Conservation (phyloP, 2,797 vertebrate species). For the Tachyglossus aculeatus region DNA sequence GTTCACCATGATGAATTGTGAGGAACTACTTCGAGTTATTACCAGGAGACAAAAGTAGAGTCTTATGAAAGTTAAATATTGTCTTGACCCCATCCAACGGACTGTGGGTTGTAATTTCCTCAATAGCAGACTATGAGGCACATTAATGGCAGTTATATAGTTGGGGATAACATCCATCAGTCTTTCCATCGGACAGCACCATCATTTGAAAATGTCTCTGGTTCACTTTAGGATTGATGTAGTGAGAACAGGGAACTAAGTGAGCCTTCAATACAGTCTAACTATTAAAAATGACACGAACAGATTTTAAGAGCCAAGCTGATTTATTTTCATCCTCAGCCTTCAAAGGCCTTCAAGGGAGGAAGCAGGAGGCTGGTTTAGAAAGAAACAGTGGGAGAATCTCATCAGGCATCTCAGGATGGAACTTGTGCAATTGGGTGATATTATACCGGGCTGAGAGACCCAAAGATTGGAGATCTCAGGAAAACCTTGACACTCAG, state of each 20-base stretch:
- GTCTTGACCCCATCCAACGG: neutral
- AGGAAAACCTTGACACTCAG: too few species aligned
- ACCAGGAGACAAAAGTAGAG: neutral
- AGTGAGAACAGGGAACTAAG: constrained; percentile 7
- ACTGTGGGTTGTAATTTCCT: neutral
- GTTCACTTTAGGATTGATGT: neutral
- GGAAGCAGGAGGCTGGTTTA: neutral
- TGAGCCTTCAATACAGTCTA: neutral
- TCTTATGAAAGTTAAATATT: neutral
- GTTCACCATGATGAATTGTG: neutral
- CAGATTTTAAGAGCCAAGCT: neutral
- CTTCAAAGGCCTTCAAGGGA: neutral
- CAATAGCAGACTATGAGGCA: neutral
- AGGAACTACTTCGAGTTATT: neutral
- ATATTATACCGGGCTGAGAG: neutral
- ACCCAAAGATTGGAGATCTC: too few species aligned
- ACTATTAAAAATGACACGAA: neutral
- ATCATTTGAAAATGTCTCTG: constrained; percentile 4
- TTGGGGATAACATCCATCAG: neutral
- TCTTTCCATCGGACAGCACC: neutral
- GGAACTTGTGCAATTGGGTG: neutral
- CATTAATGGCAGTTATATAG: neutral
- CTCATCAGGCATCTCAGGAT: neutral
- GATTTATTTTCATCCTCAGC: neutral
- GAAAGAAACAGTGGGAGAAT: neutral